Evolutionary conservation across 2,113 vertebrate species (phyloP), one percentile per base, ranked within the genome.

Genomic region (Desmodus rotundus): DNA sequence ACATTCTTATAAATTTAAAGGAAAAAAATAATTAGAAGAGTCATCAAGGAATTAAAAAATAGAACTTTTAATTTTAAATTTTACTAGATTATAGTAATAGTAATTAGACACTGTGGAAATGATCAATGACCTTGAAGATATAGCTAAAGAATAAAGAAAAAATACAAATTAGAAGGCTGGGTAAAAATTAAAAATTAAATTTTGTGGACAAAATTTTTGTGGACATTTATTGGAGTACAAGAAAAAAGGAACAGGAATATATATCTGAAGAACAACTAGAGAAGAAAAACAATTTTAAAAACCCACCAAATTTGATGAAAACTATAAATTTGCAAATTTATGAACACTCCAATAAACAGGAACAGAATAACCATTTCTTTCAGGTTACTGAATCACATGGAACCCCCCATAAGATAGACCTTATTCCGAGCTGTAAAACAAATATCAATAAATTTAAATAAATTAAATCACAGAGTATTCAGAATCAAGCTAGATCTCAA

Each of bases 11-110:
- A 38, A 9, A 93, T 24, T 93, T 82, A 74, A 90, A 87, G 41
- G 20, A 96, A 91, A 87, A 47, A 2, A 83, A 68, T 82, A 76
- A 87, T 72, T 89, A 85, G 56, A 7, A 22, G 19, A 87, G 22
- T 81, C 74, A 91, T 87, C 38, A 68, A 90, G 20, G n/a, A 87
- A 81, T 87, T 74, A 17, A 67, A 86, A 73, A 33, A 96, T 52
- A 41, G 22, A 82, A 91, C 58, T 82, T 68, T 45, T 31, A 87
- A 87, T 81, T 91, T 87, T 26, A 36, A 81, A 61, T 73, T 61
- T 56, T 56, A 56, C 54, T 22, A 74, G n/a, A 52, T 56, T 67
- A 31, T 87, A 87, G 56, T 86, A 86, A 67, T 45, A 83, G 17
- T 20, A 87, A 83, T 61, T 67, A 91, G 17, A 78, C 31, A 85